These are phyloP conservation scores for Fragum sueziense DNA, from an alignment of 2,888 invertebrate species.

Conservation along the genomic window DNA sequence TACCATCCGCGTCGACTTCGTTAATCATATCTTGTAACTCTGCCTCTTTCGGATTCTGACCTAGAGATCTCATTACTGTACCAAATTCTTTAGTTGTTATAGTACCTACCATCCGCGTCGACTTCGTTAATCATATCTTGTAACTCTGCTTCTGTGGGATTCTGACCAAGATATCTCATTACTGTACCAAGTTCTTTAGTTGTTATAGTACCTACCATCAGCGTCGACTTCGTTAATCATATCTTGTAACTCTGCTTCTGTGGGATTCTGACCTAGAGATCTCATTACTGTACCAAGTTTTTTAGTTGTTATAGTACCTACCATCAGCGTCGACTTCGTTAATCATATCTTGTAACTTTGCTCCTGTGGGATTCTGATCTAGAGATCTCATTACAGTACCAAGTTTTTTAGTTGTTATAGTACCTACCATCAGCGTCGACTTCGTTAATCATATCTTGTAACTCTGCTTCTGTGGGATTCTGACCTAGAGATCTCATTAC, in stretches of 20 bases:
- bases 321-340: slow-evolving; percentile 4
- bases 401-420: too few species aligned
- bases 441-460: slow-evolving; percentile 8
- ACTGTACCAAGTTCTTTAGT: too few species aligned
- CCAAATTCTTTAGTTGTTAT: too few species aligned
- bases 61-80: slow-evolving; percentile 9
- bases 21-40: slow-evolving; percentile 8
- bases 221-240: slow-evolving; percentile 8
- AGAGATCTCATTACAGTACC: slow-evolving; percentile 12
- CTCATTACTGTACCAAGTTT: slow-evolving; percentile 8
- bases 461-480: background rate
- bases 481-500: slow-evolving; percentile 11
- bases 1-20: slow-evolving; percentile 4
- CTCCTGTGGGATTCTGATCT: background rate
- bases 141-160: background rate
- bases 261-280: slow-evolving; percentile 9
- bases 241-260: background rate
- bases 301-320: too few species aligned
- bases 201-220: background rate
- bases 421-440: slow-evolving; percentile 3
- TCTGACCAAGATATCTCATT: slow-evolving; percentile 7
- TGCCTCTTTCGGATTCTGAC: slow-evolving; percentile 1
- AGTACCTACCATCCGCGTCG: slow-evolving; percentile 1
- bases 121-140: slow-evolving; percentile 10
- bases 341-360: slow-evolving; percentile 1